These are phyloP conservation scores for Cinclus mexicanus DNA, from an alignment of 2,113 vertebrate species.

Conservation along the genomic window DNA sequence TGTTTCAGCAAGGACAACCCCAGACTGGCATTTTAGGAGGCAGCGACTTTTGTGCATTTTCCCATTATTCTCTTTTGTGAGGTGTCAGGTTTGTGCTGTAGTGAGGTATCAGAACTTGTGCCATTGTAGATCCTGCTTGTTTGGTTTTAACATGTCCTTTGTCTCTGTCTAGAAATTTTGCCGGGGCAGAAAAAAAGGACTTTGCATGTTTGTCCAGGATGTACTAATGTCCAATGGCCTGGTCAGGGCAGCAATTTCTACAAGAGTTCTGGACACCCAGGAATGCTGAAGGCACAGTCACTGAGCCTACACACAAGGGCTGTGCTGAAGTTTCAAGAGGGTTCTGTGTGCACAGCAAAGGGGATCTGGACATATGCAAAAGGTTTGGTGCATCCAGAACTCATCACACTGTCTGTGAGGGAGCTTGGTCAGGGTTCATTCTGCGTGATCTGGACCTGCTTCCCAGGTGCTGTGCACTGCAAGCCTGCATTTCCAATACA, in stretches of 20 bases:
- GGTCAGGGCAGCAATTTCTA: not conserved
- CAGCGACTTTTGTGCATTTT: not conserved
- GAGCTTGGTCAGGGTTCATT: not conserved
- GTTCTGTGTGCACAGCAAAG: not conserved
- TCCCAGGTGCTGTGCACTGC: not conserved
- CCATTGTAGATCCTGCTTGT: not conserved
- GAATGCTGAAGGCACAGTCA: not conserved
- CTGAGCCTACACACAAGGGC: not conserved
- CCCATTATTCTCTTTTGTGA: not conserved
- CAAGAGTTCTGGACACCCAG: not conserved
- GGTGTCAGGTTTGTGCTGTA: not conserved
- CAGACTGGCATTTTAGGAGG: not conserved
- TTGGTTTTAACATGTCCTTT: not conserved
- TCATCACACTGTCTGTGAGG: rapidly evolving
- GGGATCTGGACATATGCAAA: not conserved
- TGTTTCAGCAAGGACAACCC: not conserved
- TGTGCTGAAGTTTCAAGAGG: not conserved
- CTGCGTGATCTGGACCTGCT: rapidly evolving
- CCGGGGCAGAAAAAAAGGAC: not conserved
- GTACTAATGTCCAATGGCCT: not conserved
- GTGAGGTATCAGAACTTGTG: not conserved
- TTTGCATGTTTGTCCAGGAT: not conserved
- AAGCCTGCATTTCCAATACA: not conserved
- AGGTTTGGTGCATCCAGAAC: not conserved
- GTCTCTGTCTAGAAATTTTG: not conserved